phyloP scores from a whole-genome alignment of 2,797 vertebrate species.

The Lagodon rhomboides region DNA sequence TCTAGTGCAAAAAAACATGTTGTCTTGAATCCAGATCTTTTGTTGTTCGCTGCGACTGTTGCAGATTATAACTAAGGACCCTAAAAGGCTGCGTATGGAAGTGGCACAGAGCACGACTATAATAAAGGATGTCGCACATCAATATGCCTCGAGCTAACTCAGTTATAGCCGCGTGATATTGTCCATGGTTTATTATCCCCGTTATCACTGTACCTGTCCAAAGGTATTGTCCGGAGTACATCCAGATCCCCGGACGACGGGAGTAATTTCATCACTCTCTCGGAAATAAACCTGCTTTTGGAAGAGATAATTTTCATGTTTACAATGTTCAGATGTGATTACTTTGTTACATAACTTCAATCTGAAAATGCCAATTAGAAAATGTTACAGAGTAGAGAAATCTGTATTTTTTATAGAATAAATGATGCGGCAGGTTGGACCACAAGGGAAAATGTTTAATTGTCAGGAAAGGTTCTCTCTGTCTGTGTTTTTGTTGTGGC shows the following conservation, averaged over 20 bases:
- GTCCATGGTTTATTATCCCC: slow-evolving; percentile 43
- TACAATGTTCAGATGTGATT: background rate
- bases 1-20: background rate
- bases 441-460: slow-evolving; percentile 26
- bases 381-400: background rate
- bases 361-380: background rate
- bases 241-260: slow-evolving; percentile 54
- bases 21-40: background rate
- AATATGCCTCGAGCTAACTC: slow-evolving; percentile 24
- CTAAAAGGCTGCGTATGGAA: background rate
- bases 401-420: background rate
- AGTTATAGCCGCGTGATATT: slow-evolving; percentile 34
- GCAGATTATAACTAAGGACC: background rate
- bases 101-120: background rate
- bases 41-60: background rate
- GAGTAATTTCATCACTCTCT: slow-evolving; percentile 39
- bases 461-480: slow-evolving; percentile 16
- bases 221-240: slow-evolving; percentile 59
- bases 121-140: slow-evolving; percentile 18
- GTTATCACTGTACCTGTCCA: slow-evolving; percentile 54
- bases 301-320: background rate
- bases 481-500: slow-evolving; percentile 22
- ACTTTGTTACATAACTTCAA: background rate
- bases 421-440: slow-evolving; percentile 15
- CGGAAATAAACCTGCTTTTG: background rate